phyloP scores from a whole-genome alignment of 2,113 vertebrate species.

The Ochotona princeps region DNA sequence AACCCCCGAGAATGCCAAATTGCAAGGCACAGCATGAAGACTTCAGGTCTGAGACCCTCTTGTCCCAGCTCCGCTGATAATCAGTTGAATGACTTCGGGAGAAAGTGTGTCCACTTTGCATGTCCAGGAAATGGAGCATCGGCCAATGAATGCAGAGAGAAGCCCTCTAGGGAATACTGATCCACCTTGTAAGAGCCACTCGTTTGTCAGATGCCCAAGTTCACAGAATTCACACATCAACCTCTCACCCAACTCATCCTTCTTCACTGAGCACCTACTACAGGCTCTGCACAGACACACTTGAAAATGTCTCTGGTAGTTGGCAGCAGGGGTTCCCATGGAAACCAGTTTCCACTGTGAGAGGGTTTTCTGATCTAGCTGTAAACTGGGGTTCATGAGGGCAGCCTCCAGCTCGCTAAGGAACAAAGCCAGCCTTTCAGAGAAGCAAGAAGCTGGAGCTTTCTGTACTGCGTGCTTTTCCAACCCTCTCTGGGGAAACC shows the following conservation, averaged over 20 bases:
- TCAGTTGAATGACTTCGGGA: background rate
- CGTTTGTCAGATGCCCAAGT: background rate
- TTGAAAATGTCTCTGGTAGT: background rate
- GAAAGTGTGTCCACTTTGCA: background rate
- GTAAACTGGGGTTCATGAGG: conserved; percentile 65
- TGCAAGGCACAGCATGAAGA: rapidly evolving
- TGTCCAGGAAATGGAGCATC: background rate
- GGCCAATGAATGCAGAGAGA: background rate
- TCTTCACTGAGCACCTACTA: conserved; percentile 8
- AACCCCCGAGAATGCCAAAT: background rate
- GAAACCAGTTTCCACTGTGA: conserved; percentile 51
- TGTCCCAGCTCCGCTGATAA: background rate
- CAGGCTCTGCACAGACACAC: background rate
- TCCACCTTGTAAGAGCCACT: background rate
- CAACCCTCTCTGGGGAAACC: conserved; percentile 59
- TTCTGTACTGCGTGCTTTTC: conserved; percentile 17
- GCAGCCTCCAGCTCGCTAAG: conserved; percentile 26
- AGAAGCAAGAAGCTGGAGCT: background rate
- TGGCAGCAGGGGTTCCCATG: conserved; percentile 52
- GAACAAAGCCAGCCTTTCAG: conserved; percentile 72
- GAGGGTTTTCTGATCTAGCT: conserved; percentile 54
- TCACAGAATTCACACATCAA: background rate
- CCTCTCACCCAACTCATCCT: background rate
- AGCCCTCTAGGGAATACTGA: background rate
- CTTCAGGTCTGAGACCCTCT: background rate